These are phyloP conservation scores for Monopterus albus DNA, from an alignment of 2,113 vertebrate species.

Conservation along the genomic window DNA sequence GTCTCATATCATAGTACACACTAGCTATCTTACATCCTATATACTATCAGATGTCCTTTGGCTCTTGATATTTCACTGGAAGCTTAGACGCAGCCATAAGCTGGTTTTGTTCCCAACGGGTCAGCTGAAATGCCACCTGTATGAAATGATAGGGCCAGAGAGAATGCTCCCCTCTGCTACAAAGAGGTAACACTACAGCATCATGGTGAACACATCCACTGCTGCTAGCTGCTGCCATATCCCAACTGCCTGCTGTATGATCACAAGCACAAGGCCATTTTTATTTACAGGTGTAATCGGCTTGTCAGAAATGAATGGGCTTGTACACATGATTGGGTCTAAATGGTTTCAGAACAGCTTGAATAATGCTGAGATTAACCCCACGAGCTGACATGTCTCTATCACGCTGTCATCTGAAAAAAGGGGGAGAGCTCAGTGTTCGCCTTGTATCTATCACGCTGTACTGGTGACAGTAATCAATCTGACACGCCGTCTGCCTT, in stretches of 20 bases:
- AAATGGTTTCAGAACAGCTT: constrained; percentile 56
- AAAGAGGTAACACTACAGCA: constrained; percentile 24
- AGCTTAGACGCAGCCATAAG: constrained; percentile 36
- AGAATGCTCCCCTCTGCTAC: constrained; percentile 43
- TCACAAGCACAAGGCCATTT: constrained; percentile 14
- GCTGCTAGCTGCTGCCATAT: neutral
- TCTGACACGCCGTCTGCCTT: constrained; percentile 81
- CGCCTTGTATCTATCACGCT: constrained; percentile 66
- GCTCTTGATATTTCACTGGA: constrained; percentile 47
- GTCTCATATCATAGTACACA: constrained; percentile 23
- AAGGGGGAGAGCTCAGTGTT: constrained; percentile 54
- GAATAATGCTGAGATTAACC: constrained; percentile 62
- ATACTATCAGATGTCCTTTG: constrained; percentile 55
- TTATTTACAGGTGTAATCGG: constrained; percentile 65
- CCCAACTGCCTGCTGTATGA: constrained; percentile 43
- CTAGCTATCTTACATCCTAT: constrained; percentile 42
- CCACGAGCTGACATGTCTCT: constrained; percentile 62
- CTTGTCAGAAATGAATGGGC: constrained; percentile 60
- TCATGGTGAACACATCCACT: constrained; percentile 12
- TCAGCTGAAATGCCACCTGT: constrained; percentile 53
- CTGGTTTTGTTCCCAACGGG: constrained; percentile 58
- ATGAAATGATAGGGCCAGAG: constrained; percentile 39
- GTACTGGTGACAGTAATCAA: constrained; percentile 77
- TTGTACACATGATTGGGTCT: constrained; percentile 32
- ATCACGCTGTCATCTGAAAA: constrained; percentile 67